Conservation (phyloP, 1,140 invertebrate species). For the Tetranychus cinnabarinus region DNA sequence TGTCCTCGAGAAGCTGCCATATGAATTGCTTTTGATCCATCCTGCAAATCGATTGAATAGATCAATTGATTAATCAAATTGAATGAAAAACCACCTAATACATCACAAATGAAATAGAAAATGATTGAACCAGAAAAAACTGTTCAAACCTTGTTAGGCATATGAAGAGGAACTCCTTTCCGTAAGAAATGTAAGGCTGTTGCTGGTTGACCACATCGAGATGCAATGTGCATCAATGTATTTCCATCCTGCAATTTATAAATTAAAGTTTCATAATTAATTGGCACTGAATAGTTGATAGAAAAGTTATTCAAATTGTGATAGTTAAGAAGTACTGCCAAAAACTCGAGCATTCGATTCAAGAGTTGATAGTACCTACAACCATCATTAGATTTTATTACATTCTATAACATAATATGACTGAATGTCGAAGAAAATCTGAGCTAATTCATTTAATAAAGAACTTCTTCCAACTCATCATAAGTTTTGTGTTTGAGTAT, state of each 20-base stretch:
- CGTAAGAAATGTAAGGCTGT: constrained; percentile 96
- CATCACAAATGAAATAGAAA: background rate
- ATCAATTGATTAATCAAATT: no score
- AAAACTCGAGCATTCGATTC: background rate
- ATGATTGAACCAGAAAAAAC: background rate
- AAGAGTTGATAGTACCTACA: no score
- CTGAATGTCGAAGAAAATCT: no score
- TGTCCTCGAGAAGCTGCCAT: constrained; percentile 78
- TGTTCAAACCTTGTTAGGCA: constrained; percentile 73
- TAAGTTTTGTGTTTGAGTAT: background rate
- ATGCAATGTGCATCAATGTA: constrained; percentile 93
- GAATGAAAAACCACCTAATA: background rate
- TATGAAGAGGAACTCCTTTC: constrained; percentile 94
- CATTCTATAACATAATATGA: no score
- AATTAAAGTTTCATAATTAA: background rate
- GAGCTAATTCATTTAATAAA: background rate
- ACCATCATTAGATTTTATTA: no score
- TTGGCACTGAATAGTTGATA: background rate
- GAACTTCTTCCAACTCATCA: background rate
- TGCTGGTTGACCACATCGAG: constrained; percentile 81
- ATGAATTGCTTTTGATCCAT: constrained; percentile 37
- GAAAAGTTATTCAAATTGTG: background rate
- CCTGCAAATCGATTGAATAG: background rate
- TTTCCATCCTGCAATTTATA: constrained; percentile 46
- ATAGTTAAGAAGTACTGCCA: no score